These are phyloP conservation scores for Orthonychiurus folsomi DNA, from an alignment of 2,888 invertebrate species.

Conservation along the genomic window DNA sequence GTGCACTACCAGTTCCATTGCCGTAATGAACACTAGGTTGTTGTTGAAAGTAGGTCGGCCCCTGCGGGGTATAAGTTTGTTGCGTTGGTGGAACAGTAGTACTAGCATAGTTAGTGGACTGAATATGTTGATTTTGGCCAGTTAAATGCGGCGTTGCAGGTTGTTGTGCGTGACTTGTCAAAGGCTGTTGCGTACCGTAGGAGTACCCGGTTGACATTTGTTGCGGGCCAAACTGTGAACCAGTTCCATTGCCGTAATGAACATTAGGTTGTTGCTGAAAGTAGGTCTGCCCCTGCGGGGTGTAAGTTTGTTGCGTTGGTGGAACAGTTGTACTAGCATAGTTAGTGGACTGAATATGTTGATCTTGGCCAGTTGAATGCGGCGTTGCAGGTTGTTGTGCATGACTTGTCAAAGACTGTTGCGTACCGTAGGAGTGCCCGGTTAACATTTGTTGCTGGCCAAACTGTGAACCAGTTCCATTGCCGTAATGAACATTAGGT, in stretches of 20 bases:
- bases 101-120: too few species aligned
- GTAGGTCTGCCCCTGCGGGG: conserved; percentile 9
- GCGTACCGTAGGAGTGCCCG: too few species aligned
- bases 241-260: too few species aligned
- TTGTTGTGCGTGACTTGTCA: too few species aligned
- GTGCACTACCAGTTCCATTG: too few species aligned
- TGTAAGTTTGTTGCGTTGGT: conserved; percentile 11
- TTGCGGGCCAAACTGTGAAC: conserved; percentile 21
- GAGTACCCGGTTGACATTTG: too few species aligned
- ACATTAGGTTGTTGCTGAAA: neutral
- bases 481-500: conserved; percentile 4
- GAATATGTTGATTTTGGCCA: neutral
- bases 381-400: conserved; percentile 9
- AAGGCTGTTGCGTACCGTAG: too few species aligned
- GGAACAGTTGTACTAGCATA: too few species aligned
- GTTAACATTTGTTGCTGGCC: conserved; percentile 24
- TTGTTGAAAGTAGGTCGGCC: conserved; percentile 2
- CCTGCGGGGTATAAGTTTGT: conserved; percentile 9
- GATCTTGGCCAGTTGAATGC: neutral
- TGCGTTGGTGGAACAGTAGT: too few species aligned
- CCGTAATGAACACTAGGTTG: conserved; percentile 6
- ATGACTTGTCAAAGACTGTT: too few species aligned
- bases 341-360: neutral
- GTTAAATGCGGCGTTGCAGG: conserved; percentile 6
- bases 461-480: too few species aligned